Conservation (phyloP, 1,140 invertebrate species). For the Heliconius eleuchia region DNA sequence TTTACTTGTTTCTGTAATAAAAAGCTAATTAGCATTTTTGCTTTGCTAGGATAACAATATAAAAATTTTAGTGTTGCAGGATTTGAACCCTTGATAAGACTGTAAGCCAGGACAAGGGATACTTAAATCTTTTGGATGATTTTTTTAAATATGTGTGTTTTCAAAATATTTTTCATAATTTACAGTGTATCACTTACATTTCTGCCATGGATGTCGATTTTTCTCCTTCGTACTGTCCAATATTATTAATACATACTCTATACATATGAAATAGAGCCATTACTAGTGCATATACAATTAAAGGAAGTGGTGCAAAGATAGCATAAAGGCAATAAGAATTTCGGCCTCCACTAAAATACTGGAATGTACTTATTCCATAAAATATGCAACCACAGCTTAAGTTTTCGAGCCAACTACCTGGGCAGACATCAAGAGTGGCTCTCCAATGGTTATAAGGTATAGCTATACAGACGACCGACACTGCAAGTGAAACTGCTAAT, state of each 20-base stretch:
- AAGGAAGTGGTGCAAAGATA: conserved; percentile 82
- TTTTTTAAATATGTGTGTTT: too few relatives aligned
- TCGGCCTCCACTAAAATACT: conserved; percentile 85
- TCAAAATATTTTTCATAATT: too few relatives aligned
- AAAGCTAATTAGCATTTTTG: too few relatives aligned
- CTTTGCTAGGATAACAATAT: too few relatives aligned
- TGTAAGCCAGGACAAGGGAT: too few relatives aligned
- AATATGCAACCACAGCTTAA: conserved; percentile 86
- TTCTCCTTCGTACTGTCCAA: conserved; percentile 78
- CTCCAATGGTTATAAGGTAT: conserved; percentile 86
- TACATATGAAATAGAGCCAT: conserved; percentile 85
- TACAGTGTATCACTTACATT: conserved; percentile 71
- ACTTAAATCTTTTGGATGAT: too few relatives aligned
- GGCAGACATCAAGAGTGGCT: conserved; percentile 84
- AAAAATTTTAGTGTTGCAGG: too few relatives aligned
- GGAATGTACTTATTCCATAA: conserved; percentile 82
- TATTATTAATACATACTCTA: conserved; percentile 83
- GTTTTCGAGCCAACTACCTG: conserved; percentile 77
- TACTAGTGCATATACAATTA: conserved; percentile 81
- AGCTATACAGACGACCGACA: conserved; percentile 82
- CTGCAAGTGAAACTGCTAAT: conserved; percentile 75
- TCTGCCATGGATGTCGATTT: conserved; percentile 79
- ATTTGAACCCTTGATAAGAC: too few relatives aligned
- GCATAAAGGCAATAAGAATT: conserved; percentile 84
- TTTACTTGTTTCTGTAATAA: too few relatives aligned